Conservation (phyloP, 2,113 vertebrate genomes). For the Triplophysa siluroides region DNA sequence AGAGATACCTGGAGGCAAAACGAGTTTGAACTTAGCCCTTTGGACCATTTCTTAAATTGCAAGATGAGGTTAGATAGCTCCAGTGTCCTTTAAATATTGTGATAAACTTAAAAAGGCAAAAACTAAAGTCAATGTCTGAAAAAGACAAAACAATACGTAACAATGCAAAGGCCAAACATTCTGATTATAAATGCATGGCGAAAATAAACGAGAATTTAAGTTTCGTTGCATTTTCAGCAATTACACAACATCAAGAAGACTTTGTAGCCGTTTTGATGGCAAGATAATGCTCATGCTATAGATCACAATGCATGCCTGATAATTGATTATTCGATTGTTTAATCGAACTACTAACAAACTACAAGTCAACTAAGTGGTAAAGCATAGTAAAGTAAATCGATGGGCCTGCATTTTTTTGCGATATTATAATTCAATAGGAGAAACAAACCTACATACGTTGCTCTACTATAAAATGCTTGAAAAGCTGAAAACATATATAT, state of each 20-base stretch:
- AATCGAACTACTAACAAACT: not conserved
- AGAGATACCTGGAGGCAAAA: conserved; percentile 86
- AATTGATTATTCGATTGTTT: not conserved
- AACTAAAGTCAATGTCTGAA: not conserved
- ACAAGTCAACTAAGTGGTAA: too few species aligned
- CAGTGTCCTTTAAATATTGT: too few species aligned
- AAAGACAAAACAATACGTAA: not conserved
- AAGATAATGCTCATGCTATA: not conserved
- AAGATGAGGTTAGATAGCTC: too few species aligned
- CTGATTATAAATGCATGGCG: not conserved
- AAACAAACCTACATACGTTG: too few species aligned
- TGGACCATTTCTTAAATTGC: not conserved
- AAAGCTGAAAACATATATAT: not conserved
- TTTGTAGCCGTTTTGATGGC: not conserved
- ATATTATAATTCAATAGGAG: not conserved
- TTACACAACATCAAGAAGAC: not conserved
- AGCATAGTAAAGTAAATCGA: not conserved
- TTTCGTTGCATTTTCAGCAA: not conserved
- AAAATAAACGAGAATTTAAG: not conserved
- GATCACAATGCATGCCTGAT: not conserved
- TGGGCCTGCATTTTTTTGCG: not conserved
- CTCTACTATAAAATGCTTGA: too few species aligned
- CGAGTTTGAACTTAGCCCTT: not conserved
- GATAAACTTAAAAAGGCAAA: not conserved
- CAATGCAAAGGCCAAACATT: conserved; percentile 38